These are phyloP conservation scores for Panthera uncia DNA, from an alignment of 2,113 vertebrate species.

Conservation along the genomic window DNA sequence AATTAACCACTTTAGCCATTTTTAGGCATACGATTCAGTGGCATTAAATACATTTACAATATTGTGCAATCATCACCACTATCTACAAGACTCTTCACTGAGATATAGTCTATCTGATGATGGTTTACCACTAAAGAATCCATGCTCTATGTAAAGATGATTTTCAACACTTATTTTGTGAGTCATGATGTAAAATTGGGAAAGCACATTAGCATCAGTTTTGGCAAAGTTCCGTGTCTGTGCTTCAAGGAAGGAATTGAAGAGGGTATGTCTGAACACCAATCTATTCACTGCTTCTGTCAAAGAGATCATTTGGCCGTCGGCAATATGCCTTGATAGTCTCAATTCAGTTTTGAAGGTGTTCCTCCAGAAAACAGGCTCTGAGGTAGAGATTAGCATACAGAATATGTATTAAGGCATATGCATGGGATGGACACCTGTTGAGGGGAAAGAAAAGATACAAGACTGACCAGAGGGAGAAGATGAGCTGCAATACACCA, in stretches of 20 bases:
- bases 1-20: neutral
- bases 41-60: neutral
- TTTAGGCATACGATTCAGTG: neutral
- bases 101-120: neutral
- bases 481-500: neutral
- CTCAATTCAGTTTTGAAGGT: neutral
- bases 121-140: slow-evolving; percentile 4
- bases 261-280: neutral
- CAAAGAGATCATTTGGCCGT: neutral
- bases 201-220: neutral
- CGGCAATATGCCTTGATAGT: neutral
- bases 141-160: neutral
- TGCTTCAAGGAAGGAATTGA: neutral
- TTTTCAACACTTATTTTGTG: neutral
- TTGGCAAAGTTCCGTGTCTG: neutral
- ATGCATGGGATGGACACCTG: neutral
- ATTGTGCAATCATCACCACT: neutral
- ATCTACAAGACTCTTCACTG: neutral
- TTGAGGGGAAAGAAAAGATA: neutral
- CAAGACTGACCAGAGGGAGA: neutral
- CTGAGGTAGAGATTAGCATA: neutral
- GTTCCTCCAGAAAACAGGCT: neutral
- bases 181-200: neutral
- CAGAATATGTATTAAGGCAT: neutral
- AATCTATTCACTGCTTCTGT: neutral